These are phyloP conservation scores for Macropodus opercularis DNA, from an alignment of 2,797 vertebrate genomes.

Conservation along the genomic window DNA sequence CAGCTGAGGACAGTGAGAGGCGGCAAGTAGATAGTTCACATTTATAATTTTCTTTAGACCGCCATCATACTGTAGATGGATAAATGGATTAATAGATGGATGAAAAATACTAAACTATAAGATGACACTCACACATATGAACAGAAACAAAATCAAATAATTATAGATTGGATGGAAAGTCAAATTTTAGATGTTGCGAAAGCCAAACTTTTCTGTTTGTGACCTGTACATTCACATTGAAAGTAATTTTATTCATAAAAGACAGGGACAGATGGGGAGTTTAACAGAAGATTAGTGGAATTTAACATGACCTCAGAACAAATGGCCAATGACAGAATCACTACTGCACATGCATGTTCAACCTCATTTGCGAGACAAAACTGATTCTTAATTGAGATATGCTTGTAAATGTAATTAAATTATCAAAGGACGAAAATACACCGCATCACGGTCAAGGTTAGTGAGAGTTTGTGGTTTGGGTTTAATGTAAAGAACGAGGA, in stretches of 20 bases:
- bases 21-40: background rate
- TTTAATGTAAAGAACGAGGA: too few relatives aligned
- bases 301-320: background rate
- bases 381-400: too few relatives aligned
- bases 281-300: background rate
- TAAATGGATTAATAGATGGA: background rate
- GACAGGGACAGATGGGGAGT: background rate
- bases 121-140: background rate
- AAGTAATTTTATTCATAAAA: background rate
- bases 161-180: background rate
- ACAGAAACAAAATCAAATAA: background rate
- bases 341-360: too few relatives aligned
- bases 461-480: too few relatives aligned
- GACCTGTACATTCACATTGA: background rate
- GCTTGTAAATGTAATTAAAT: too few relatives aligned
- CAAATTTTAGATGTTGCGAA: too few relatives aligned
- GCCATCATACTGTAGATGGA: background rate
- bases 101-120: background rate
- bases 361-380: too few relatives aligned
- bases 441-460: too few relatives aligned
- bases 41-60: slow-evolving; percentile 2
- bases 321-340: too few relatives aligned
- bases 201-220: background rate
- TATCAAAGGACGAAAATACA: too few relatives aligned
- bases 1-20: slow-evolving; percentile 28